Evolutionary conservation across 1,140 invertebrate species (phyloP), one percentile per base, ranked within the genome.

Genomic region (Scaptomyza montana): DNA sequence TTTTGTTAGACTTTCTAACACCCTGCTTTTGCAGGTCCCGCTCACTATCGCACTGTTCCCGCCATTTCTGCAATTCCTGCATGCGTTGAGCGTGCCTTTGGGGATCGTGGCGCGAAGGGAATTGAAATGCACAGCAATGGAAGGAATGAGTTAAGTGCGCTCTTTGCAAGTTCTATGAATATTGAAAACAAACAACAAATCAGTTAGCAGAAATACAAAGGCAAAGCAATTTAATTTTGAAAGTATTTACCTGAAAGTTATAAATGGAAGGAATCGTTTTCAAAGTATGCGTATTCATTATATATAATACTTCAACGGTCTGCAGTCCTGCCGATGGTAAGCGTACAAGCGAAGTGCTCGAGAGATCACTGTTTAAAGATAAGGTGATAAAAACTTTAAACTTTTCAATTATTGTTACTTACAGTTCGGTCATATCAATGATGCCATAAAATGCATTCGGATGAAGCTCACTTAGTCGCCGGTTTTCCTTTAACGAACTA

Each of bases 91-190:
- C 93, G 81, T 95, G 95, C 33, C 94, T 92, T 7, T 92, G 87
- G 0, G 96, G 96, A 91, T 96, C 93, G 82, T 97, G 97, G 25
- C 94, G 94, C 63, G 95, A 95, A 1, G 97, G 97, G 91, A 95
- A 97, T 86, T 95, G 94, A 91, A 98, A 98, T 2, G 97, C 96
- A 91, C 97, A 98, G 92, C 97, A 98, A 78, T 98, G 97, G 89
- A 97, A 97, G 16, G 96, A 95, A 92, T 97, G 97, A 0, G 96
- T 97, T 49, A 98, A 92, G 93, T 93, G 8, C 94, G 96, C 80
- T 89, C 80, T 73, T 90, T 92, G 78, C 13, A 94, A 92, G 67
- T 92, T 92, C 94, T 94, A 68, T 0, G 60, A 69, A 16, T 19
- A 41, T 12, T 30, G 10, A 25, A 28, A 16, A 8, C 8, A 28